Percentiles rank a stretch among this genome's conserved stretches.
Conservation (phyloP, 2,888 invertebrate genomes). For the Aethes cnicana region DNA sequence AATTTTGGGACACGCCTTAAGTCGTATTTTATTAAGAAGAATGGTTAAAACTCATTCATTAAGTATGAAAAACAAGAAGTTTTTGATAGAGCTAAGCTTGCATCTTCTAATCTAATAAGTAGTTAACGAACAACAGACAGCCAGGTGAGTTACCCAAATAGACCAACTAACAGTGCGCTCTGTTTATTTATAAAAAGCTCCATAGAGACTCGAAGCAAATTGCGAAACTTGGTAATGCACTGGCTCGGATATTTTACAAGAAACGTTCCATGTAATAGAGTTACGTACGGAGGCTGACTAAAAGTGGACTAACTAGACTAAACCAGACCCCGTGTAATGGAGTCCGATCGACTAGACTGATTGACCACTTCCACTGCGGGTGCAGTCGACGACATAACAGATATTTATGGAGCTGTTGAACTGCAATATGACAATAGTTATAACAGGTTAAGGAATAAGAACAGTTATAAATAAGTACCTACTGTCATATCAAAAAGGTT, state of each 20-base stretch:
- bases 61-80: too few species aligned
- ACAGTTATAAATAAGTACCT: too few species aligned
- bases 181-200: constrained; percentile 24
- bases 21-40: too few species aligned
- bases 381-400: constrained; percentile 47
- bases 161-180: constrained; percentile 3
- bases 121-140: constrained; percentile 9
- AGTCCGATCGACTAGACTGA: constrained; percentile 71
- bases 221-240: constrained; percentile 24
- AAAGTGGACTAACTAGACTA: constrained; percentile 58
- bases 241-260: constrained; percentile 24
- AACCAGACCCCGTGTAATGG: constrained; percentile 60
- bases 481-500: too few species aligned
- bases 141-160: constrained; percentile 15
- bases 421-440: too few species aligned
- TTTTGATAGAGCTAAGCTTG: too few species aligned
- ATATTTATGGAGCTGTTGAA: not conserved
- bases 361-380: constrained; percentile 68
- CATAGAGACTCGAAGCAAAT: constrained; percentile 18
- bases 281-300: constrained; percentile 45
- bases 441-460: too few species aligned
- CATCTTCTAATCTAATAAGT: not conserved
- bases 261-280: constrained; percentile 25
- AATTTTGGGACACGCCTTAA: too few species aligned
- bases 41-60: too few species aligned